Base-by-base conservation (phyloP, 2,797 vertebrate genomes). In the Helostoma temminkii region DNA sequence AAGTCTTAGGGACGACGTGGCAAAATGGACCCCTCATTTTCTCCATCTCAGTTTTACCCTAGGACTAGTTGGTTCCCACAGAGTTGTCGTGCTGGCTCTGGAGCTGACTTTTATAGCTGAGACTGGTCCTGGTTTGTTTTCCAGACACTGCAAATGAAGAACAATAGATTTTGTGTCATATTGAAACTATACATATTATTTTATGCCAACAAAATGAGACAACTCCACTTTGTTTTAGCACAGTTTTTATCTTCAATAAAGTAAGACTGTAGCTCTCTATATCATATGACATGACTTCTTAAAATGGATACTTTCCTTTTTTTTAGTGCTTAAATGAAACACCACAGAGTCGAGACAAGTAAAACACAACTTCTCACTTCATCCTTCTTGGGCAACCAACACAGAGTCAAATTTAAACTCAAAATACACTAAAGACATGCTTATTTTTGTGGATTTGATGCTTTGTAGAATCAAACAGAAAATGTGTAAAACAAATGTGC, bases 381-480 rank as follows among this genome's bases (percentile, higher is more conserved):
- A 37, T 56, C 30, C 10, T 21, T 34, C 6, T 7, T 32, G 9
- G 28, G 26, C 1, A 10, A 28, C 48, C 32, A 11, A 36, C 34
- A 36, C n/a, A 36, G 34, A 12, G 7, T 9, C 36, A 4, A 15
- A 39, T 39, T 39, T 6, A 39, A 15, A 39, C 1, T 15, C 4
- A 62, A 41, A 74, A 61, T 9, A 49, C 37, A 71, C 43, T n/a
- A 25, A 57, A 55, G 46, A 61, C 60, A 9, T 3, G 28, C 8
- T 4, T 8, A 30, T 86, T 89, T 85, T 79, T 50, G 43, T 26
- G 49, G 66, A 83, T 86, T 84, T n/a, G n/a, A n/a, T n/a, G n/a
- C n/a, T n/a, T n/a, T 87, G 87, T 90, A 88, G 84, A 86, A 82
- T 81, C 66, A 80, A 91, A 84, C 78, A 80, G 75, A 81, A 85